These are phyloP conservation scores for Anagyrus pseudococci DNA, from an alignment of 2,888 invertebrate species.

Conservation along the genomic window DNA sequence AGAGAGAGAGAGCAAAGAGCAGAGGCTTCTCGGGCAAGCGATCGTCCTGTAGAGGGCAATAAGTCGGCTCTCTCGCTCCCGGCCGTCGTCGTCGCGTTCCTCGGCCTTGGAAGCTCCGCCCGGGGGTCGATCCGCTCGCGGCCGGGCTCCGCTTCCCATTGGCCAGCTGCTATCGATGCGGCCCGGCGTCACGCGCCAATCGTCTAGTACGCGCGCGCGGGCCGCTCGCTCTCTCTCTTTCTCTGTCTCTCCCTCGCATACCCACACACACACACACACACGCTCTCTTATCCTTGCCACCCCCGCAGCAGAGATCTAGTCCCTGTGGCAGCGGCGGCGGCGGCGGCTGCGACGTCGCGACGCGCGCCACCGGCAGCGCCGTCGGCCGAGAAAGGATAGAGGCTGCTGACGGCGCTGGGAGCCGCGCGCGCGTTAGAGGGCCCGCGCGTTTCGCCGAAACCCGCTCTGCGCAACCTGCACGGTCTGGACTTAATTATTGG, in stretches of 20 bases:
- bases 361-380: not conserved
- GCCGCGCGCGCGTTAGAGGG: conserved; percentile 42
- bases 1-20: too few species aligned
- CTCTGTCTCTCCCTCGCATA: conserved; percentile 5
- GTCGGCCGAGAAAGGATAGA: not conserved
- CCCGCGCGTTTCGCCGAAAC: conserved; percentile 47
- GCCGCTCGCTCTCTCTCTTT: conserved; percentile 57
- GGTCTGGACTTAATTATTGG: conserved; percentile 62
- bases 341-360: conserved; percentile 11
- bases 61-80: not conserved
- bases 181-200: conserved; percentile 47
- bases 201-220: conserved; percentile 64
- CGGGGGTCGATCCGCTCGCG: conserved; percentile 51
- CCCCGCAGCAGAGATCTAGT: too few species aligned
- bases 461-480: conserved; percentile 53
- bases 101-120: conserved; percentile 54
- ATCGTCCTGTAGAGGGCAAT: too few species aligned
- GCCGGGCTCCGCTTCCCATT: conserved; percentile 46
- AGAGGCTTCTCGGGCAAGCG: too few species aligned
- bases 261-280: too few species aligned
- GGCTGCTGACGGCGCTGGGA: conserved; percentile 18
- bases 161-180: conserved; percentile 65
- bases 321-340: conserved; percentile 15
- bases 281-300: too few species aligned
- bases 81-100: not conserved